phyloP scores from a whole-genome alignment of 2,797 vertebrate species.

The Scolopax bukidnonensis region DNA sequence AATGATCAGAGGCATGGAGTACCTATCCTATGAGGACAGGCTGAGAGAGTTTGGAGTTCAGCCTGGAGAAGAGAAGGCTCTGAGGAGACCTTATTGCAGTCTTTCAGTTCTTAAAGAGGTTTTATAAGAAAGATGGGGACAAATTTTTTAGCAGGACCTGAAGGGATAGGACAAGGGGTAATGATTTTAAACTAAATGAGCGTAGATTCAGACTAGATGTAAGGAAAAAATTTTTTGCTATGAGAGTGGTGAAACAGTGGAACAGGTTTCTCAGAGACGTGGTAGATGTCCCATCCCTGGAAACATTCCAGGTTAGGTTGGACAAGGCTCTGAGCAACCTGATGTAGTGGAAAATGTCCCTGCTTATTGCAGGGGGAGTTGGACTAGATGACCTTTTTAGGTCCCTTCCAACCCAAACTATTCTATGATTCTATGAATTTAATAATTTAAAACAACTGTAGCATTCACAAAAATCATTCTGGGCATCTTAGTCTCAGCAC shows the following conservation, averaged over 20 bases:
- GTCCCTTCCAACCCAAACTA: neutral
- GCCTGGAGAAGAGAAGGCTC: neutral
- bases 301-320: neutral
- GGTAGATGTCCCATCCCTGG: neutral
- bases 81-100: neutral
- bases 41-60: too few relatives aligned
- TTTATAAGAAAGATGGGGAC: neutral
- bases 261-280: neutral
- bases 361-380: neutral
- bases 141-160: neutral
- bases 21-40: neutral
- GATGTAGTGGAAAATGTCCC: neutral
- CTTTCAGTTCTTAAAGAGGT: neutral
- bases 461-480: neutral
- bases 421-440: neutral
- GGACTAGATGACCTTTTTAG: neutral
- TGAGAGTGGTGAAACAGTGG: neutral
- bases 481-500: neutral
- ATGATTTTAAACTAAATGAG: neutral
- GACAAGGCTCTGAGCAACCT: neutral
- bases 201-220: neutral
- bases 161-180: neutral
- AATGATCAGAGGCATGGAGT: neutral
- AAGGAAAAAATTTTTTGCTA: neutral
- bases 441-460: neutral